Conservation (phyloP, 2,888 invertebrate genomes). For the Axea sp. region DNA sequence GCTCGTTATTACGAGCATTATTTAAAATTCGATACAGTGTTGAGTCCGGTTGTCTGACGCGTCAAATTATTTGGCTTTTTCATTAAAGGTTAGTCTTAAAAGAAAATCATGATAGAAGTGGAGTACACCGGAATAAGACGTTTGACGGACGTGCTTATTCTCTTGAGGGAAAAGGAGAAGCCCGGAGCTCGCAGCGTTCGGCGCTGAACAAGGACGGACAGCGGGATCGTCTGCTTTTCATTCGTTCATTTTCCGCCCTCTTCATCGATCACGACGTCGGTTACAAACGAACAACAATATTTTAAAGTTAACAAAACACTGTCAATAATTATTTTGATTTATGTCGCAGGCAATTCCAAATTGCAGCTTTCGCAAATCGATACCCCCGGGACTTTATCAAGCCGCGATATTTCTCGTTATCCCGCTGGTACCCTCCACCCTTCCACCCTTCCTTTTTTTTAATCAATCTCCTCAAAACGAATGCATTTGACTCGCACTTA, state of each 20-base stretch:
- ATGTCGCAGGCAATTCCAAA: background rate
- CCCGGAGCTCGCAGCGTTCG: conserved; percentile 18
- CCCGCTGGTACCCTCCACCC: no score
- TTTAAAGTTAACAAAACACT: conserved; percentile 25
- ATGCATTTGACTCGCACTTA: no score
- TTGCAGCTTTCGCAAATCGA: no score
- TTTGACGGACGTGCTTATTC: conserved; percentile 77
- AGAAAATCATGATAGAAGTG: conserved; percentile 63
- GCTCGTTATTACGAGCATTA: conserved; percentile 20
- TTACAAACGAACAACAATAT: conserved; percentile 42
- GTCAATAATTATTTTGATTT: conserved; percentile 39
- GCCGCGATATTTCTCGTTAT: no score
- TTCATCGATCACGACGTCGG: conserved; percentile 52
- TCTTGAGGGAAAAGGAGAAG: conserved; percentile 68
- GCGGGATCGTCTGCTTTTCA: conserved; percentile 41
- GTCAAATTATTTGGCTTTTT: conserved; percentile 71
- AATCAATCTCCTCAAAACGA: no score
- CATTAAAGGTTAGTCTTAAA: conserved; percentile 68
- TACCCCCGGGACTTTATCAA: no score
- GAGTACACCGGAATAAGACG: conserved; percentile 74
- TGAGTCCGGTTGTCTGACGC: conserved; percentile 60
- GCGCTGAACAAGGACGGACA: conserved; percentile 35
- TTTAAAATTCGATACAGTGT: conserved; percentile 37
- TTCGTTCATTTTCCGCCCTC: conserved; percentile 52
- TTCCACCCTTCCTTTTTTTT: no score